Evolutionary conservation across 92 coral and sea anemone genomes (phyloP).

Genomic region (Porites evermanni): DNA sequence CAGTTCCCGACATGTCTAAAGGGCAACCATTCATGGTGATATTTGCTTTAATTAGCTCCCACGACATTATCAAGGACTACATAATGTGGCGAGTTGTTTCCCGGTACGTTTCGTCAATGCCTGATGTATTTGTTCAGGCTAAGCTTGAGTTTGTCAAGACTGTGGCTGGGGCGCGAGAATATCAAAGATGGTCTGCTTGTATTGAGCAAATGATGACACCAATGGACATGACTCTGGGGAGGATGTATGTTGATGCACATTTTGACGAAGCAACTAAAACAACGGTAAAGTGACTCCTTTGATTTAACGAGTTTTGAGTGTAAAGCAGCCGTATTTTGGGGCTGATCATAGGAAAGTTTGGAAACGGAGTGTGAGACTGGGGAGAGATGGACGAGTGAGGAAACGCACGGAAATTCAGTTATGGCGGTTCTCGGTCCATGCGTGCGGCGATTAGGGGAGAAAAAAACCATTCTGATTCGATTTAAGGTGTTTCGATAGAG

Average conservation of each 20-base stretch:
- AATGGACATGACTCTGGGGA: conserved; percentile 44
- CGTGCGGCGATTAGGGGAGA: too few relatives aligned
- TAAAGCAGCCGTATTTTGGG: not conserved
- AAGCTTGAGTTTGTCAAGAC: not conserved
- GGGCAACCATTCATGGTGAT: not conserved
- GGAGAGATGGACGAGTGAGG: too few relatives aligned
- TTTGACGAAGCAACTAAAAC: conserved; percentile 70
- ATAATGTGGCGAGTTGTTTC: conserved; percentile 71
- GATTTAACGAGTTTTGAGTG: not conserved
- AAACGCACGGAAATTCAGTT: too few relatives aligned
- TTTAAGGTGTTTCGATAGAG: too few relatives aligned
- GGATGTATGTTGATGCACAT: conserved; percentile 73
- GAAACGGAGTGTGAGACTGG: too few relatives aligned
- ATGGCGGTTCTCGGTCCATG: too few relatives aligned
- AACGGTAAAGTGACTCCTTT: conserved; percentile 29
- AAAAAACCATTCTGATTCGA: too few relatives aligned
- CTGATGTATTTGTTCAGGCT: conserved; percentile 47
- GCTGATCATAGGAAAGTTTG: not conserved
- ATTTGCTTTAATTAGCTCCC: not conserved
- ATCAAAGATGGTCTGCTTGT: conserved; percentile 48
- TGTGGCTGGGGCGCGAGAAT: not conserved
- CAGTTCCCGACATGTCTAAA: not conserved
- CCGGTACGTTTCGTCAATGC: conserved; percentile 36
- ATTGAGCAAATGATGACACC: conserved; percentile 28
- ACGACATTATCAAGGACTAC: conserved; percentile 34